These are phyloP conservation scores for Todiramphus saurophagus DNA, from an alignment of 2,113 vertebrate species.

Conservation along the genomic window DNA sequence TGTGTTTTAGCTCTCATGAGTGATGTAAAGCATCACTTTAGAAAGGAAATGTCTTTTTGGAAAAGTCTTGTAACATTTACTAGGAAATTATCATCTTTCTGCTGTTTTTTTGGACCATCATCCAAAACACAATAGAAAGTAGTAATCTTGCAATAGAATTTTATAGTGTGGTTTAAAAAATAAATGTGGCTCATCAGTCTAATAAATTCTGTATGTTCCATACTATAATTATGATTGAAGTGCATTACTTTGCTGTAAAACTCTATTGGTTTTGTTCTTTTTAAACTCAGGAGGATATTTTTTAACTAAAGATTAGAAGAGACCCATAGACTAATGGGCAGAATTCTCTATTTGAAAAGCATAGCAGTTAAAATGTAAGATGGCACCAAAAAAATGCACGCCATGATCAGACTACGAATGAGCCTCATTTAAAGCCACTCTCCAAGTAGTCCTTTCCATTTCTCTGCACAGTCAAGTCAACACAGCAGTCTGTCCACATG, in stretches of 20 bases:
- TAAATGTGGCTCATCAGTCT: not conserved
- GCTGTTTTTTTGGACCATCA: not conserved
- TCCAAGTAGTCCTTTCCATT: slow-evolving; percentile 3
- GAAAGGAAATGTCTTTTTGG: not conserved
- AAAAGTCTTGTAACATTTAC: not conserved
- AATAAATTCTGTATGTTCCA: slow-evolving; percentile 15
- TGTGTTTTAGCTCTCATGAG: not conserved
- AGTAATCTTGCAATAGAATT: not conserved
- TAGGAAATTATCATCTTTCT: slow-evolving; percentile 4
- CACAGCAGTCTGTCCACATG: not conserved
- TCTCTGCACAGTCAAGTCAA: not conserved
- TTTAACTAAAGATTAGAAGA: slow-evolving; percentile 37
- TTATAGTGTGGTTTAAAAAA: slow-evolving; percentile 27
- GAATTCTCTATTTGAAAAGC: slow-evolving; percentile 47
- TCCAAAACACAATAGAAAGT: slow-evolving; percentile 18
- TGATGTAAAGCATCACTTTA: slow-evolving; percentile 7
- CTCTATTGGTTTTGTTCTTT: slow-evolving; percentile 16
- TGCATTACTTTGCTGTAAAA: slow-evolving; percentile 7
- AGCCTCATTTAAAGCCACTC: slow-evolving; percentile 2
- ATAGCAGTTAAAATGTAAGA: slow-evolving; percentile 52
- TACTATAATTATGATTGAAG: slow-evolving; percentile 31
- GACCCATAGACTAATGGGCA: slow-evolving; percentile 22
- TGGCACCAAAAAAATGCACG: slow-evolving; percentile 38
- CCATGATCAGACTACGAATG: slow-evolving; percentile 43
- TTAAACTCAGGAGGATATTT: slow-evolving; percentile 20